Evolutionary conservation across 1,140 invertebrate species (phyloP).

Genomic region (Bicyclus anynana): DNA sequence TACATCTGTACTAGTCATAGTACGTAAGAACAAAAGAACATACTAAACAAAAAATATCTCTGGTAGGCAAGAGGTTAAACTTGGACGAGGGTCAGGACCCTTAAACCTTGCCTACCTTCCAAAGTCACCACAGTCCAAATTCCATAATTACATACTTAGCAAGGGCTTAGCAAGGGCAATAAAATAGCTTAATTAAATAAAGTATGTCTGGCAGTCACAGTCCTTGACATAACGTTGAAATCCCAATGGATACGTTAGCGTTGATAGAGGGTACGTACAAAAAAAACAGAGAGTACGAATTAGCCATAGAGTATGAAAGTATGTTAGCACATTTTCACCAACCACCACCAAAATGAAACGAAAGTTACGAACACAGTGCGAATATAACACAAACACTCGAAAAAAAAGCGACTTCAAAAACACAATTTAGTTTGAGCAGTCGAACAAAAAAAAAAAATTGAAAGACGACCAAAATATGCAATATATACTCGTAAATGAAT

Average conservation of each 20-base stretch:
- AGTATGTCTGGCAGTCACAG: too few relatives aligned
- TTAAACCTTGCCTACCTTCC: too few relatives aligned
- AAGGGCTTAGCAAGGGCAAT: too few relatives aligned
- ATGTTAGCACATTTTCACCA: conserved; percentile 77
- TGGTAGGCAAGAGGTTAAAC: too few relatives aligned
- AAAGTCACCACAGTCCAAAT: too few relatives aligned
- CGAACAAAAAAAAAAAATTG: conserved; percentile 1
- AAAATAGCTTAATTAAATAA: too few relatives aligned
- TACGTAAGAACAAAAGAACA: too few relatives aligned
- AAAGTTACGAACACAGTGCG: conserved; percentile 32
- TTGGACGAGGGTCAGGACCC: too few relatives aligned
- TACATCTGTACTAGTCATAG: too few relatives aligned
- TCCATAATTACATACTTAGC: too few relatives aligned
- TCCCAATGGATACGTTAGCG: conserved; percentile 10
- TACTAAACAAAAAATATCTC: too few relatives aligned
- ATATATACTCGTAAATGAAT: too few relatives aligned
- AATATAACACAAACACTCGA: neutral
- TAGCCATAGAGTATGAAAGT: conserved; percentile 75
- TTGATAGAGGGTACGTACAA: conserved; percentile 13
- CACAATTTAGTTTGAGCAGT: neutral
- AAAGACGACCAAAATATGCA: conserved; percentile 7
- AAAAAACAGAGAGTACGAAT: conserved; percentile 55
- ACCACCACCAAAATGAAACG: conserved; percentile 71
- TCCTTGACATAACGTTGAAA: conserved; percentile 5
- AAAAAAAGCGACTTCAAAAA: neutral